Base-by-base conservation (phyloP, 1,140 invertebrate species). In the Megathymus violae region DNA sequence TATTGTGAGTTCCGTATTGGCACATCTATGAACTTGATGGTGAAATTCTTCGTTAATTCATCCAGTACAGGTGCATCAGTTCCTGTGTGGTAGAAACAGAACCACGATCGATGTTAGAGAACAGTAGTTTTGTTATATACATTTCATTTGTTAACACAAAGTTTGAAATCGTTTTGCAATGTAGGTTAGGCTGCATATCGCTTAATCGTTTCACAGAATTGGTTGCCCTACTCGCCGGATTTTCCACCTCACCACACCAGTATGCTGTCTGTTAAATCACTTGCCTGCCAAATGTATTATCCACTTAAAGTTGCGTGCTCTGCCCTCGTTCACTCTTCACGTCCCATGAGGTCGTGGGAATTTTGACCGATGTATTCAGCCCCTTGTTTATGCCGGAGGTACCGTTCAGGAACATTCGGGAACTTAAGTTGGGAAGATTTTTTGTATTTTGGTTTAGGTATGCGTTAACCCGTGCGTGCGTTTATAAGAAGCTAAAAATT, bases 301-400 rank as follows among this genome's bases (percentile, higher is more conserved):
- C 34, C 27, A 50, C 47, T 50, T 50, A 50, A 4, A 34, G 25
- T 13, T 7, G 22, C 47, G 47, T 50, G 15, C 25, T 27, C 34
- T 16, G 47, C 27, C 47, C 47, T 34, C 25, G n/a, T 50, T 34
- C 14, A 7, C 1, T 50, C 6, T 25, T 9, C 17, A 15, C 27
- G 47, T 50, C 27, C 14, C 27, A 16, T 50, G 7, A 31, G 47
- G 47, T 50, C 47, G 25, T 50, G 47, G 47, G 47, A 34, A 16
- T 14, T 17, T 50, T 50, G 47, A 36, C 27, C 27, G 47, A 5
- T 4, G 13, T n/a, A 6, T 34, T 15, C 22, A 1, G n/a, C 5
- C n/a, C 22, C 11, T 13, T 47, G n/a, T 47, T 27, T 25, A 11
- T n/a, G 13, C 19, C 3, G 9, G 27, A 22, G 22, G 11, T 15